Conservation (phyloP, 2,113 vertebrate species). For the Chlamydotis undulata region DNA sequence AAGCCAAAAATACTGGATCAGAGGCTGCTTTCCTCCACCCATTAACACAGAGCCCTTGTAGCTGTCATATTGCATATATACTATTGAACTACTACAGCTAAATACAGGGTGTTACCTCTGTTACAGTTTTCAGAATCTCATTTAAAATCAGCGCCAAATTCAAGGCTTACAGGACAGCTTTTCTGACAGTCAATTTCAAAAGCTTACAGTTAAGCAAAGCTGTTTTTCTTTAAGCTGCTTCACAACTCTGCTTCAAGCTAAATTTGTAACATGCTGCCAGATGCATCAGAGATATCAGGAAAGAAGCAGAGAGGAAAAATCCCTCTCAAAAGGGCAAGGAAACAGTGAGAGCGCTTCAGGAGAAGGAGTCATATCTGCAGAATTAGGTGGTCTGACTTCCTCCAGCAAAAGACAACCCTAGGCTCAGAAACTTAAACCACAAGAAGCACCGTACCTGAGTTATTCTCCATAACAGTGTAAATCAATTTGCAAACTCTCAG, state of each 20-base stretch:
- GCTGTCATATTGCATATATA: accelerated
- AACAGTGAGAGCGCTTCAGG: neutral
- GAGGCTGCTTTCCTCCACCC: neutral
- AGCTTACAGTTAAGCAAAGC: neutral
- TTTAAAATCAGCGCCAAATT: neutral
- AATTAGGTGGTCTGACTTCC: neutral
- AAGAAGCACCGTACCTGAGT: slow-evolving; percentile 84
- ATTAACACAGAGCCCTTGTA: neutral
- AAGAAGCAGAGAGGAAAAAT: neutral
- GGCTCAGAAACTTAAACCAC: neutral
- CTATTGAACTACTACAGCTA: neutral
- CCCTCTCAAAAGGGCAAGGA: neutral
- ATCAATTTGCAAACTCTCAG: slow-evolving; percentile 94
- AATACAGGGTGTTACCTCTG: neutral
- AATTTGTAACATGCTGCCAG: neutral
- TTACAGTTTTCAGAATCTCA: neutral
- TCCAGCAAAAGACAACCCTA: neutral
- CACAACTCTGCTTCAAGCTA: neutral
- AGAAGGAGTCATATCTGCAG: neutral
- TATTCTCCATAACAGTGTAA: slow-evolving; percentile 96
- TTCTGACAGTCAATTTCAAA: neutral
- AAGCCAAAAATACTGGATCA: neutral
- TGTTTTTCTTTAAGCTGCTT: neutral
- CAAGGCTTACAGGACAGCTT: neutral
- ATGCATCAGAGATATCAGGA: neutral